A percentile compares a stretch with the other conserved stretches of the same genome.
These are phyloP conservation scores for Oreochromis aureus DNA, from an alignment of 2,113 vertebrate species.

Conservation along the genomic window DNA sequence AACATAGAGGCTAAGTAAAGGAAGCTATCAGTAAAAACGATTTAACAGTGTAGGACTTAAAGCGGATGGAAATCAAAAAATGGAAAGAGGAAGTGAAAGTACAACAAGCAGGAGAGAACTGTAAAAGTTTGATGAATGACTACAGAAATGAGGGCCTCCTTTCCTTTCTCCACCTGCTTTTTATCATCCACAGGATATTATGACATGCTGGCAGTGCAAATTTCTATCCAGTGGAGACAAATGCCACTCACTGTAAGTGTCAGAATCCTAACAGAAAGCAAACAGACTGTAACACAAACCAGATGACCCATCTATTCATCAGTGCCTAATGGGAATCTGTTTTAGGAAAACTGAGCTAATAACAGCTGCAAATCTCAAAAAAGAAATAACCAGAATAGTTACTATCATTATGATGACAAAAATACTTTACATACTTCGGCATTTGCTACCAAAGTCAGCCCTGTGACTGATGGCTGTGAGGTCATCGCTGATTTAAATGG, in stretches of 20 bases:
- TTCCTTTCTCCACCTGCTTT: constrained; percentile 26
- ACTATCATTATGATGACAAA: background rate
- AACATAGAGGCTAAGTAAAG: background rate
- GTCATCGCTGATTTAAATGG: background rate
- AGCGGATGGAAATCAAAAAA: background rate
- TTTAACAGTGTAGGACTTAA: background rate
- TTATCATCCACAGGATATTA: constrained; percentile 53
- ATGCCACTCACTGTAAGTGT: background rate
- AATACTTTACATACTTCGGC: background rate
- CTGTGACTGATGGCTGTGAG: background rate
- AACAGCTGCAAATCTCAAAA: background rate
- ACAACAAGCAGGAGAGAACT: background rate
- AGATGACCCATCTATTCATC: background rate
- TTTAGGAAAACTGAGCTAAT: background rate
- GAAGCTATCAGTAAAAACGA: background rate
- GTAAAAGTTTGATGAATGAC: constrained; percentile 4
- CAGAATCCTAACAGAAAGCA: background rate
- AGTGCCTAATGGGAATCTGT: background rate
- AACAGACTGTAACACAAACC: background rate
- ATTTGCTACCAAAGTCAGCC: background rate
- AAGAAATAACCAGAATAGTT: background rate
- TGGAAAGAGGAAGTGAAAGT: background rate
- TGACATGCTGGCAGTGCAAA: constrained; percentile 23
- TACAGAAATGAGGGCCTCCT: background rate
- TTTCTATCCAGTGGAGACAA: background rate